Evolutionary conservation across 2,797 vertebrate species (phyloP).

Genomic region (Enteromius afrohamiltoni): DNA sequence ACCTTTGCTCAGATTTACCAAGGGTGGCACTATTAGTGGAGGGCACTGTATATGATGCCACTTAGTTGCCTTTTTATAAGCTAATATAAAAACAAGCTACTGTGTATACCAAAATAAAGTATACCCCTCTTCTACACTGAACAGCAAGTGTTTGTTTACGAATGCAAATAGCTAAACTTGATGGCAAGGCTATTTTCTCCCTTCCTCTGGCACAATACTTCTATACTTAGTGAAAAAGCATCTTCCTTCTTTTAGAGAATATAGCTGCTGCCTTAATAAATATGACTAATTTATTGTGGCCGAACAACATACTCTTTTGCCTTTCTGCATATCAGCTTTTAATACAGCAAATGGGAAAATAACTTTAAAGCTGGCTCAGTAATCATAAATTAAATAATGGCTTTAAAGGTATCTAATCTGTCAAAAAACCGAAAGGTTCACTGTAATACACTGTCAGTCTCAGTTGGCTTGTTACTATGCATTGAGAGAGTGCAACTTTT

Average conservation of each 20-base stretch:
- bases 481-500: constrained; percentile 31
- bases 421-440: background rate
- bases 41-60: background rate
- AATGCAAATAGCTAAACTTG: constrained; percentile 8
- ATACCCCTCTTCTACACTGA: background rate
- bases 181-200: constrained; percentile 7
- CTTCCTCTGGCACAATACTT: background rate
- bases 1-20: too few relatives aligned
- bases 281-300: background rate
- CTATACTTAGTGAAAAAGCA: background rate
- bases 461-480: constrained; percentile 42
- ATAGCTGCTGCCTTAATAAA: constrained; percentile 13
- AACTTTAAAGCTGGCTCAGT: background rate
- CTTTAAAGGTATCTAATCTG: constrained; percentile 2
- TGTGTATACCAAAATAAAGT: background rate
- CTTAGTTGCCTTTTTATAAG: background rate
- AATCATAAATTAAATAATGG: constrained; percentile 21
- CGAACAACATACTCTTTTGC: background rate
- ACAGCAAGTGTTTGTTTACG: background rate
- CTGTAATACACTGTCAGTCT: constrained; percentile 18
- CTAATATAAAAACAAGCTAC: background rate
- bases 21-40: too few relatives aligned
- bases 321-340: constrained; percentile 2
- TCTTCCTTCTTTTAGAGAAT: background rate
- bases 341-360: constrained; percentile 19